Evolutionary conservation across 1,140 invertebrate genomes (phyloP).

Genomic region (Macrobrachium nipponense): DNA sequence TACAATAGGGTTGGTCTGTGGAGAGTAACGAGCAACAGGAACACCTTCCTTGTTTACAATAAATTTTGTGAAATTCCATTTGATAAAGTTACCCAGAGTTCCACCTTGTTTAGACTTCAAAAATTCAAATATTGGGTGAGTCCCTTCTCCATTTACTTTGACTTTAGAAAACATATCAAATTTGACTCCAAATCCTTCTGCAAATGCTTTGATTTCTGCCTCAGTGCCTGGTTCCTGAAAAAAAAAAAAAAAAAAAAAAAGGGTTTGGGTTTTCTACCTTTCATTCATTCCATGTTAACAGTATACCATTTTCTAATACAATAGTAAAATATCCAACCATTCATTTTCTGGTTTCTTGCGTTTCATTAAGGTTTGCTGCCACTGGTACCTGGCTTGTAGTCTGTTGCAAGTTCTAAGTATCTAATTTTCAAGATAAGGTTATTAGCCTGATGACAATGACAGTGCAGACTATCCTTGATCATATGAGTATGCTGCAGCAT

Average conservation of each 20-base stretch:
- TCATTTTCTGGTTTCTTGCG: no score
- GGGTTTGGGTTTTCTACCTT: not conserved
- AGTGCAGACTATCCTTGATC: no score
- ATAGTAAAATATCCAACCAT: no score
- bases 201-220: slow-evolving; percentile 81
- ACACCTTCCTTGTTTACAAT: slow-evolving; percentile 88
- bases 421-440: no score
- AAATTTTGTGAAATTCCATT: slow-evolving; percentile 99
- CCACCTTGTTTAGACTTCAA: slow-evolving; percentile 85
- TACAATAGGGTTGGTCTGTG: slow-evolving; percentile 77
- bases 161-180: slow-evolving; percentile 86
- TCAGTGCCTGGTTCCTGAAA: slow-evolving; percentile 78
- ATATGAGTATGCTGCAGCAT: no score
- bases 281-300: no score
- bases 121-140: slow-evolving; percentile 90
- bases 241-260: not conserved
- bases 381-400: no score
- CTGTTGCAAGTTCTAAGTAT: no score
- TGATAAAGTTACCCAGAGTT: slow-evolving; percentile 81
- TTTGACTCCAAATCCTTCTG: slow-evolving; percentile 77
- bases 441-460: no score
- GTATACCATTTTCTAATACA: no score
- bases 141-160: slow-evolving; percentile 87
- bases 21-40: slow-evolving; percentile 84
- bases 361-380: no score